Evolutionary conservation across 2,113 vertebrate genomes (phyloP), one percentile per base, ranked within the genome.

Genomic region (Limanda limanda): DNA sequence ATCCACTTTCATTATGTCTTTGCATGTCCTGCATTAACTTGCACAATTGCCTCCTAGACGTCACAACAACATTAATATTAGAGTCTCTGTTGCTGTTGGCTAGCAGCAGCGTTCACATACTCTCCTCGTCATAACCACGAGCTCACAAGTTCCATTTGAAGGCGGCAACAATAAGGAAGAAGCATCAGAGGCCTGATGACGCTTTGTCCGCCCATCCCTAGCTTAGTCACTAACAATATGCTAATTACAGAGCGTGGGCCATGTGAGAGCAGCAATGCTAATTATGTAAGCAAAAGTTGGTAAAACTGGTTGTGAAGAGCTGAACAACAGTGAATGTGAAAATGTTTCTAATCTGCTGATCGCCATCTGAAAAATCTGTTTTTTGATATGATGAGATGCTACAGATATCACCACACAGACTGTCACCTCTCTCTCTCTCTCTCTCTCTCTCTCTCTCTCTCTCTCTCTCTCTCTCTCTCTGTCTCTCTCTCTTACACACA

Each of bases 261-360:
- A 20, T 15, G 1, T 51, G 47, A 51, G 47, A 6, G 47, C 47
- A 18, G 0, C 7, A 6, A 51, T 6, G 10, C 40, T 42, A 51
- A 54, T 7, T n/a, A 21, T 20, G 51, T 20, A 3, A n/a, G 56
- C 31, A 3, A 40, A 24, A 20, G 70, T 62, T 35, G 17, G 31
- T n/a, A 21, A n/a, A 23, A 58, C 24, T 24, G 47, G 47, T 17
- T 5, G 24, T 47, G 51, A 51, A 20, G 17, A 51, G 47, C 47
- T n/a, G 51, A 54, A n/a, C 51, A 10, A 54, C 51, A 54, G 51
- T n/a, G 0, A 21, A 54, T 24, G 23, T 67, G 40, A 51, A 13
- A 42, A 27, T 20, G 5, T 35, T 71, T 72, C 2, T 72, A 62
- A 51, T 52, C 45, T 61, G n/a, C 25, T 61, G 35, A n/a, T 20